phyloP scores from a whole-genome alignment of 2,113 vertebrate species.

The Saccopteryx bilineata region DNA sequence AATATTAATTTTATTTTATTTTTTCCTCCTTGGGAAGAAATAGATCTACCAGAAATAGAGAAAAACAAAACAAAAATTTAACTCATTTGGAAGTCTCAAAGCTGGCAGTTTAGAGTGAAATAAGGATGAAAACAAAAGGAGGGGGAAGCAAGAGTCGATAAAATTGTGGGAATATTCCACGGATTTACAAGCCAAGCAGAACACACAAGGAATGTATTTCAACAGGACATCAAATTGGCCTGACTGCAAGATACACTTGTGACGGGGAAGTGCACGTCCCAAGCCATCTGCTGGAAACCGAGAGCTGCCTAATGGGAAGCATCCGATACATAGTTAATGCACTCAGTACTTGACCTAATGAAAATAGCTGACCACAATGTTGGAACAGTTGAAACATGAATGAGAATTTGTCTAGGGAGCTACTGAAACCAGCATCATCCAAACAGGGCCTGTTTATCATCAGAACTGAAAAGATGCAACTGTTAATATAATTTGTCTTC shows the following conservation, averaged over 20 bases:
- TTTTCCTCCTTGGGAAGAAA: neutral
- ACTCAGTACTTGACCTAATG: slow-evolving; percentile 53
- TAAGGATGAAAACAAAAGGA: neutral
- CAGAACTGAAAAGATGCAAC: neutral
- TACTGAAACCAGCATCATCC: neutral
- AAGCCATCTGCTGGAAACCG: slow-evolving; percentile 22
- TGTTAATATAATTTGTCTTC: neutral
- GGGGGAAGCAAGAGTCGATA: neutral
- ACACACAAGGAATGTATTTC: neutral
- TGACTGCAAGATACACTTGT: neutral
- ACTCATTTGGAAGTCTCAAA: neutral
- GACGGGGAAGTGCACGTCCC: slow-evolving; percentile 2
- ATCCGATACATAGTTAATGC: slow-evolving; percentile 74
- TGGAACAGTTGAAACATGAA: slow-evolving; percentile 10
- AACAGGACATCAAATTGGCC: neutral
- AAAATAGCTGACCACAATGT: slow-evolving; percentile 45
- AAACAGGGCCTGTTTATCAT: neutral
- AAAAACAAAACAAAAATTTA: neutral
- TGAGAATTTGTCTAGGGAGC: neutral
- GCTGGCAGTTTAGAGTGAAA: neutral
- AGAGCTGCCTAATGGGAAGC: neutral
- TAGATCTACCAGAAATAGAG: neutral
- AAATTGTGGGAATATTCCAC: neutral
- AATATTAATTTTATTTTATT: neutral
- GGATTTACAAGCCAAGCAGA: neutral